A percentile compares a stretch with the other conserved stretches of the same genome.
Evolutionary conservation across 2,888 invertebrate species (phyloP).

Genomic region (Oligia fasciuncula): DNA sequence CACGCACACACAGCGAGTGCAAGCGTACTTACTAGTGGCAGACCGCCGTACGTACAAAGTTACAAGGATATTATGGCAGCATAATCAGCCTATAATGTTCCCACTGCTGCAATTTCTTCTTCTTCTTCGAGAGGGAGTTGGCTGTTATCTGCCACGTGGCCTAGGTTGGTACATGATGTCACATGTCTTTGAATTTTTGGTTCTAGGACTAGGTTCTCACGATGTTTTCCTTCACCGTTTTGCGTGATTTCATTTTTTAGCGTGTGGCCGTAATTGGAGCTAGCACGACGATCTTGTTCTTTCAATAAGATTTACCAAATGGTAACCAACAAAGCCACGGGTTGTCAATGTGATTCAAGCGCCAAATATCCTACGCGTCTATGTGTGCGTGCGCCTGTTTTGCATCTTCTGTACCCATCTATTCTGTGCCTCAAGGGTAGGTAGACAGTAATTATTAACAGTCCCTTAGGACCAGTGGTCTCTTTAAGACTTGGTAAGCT

Average conservation of each 20-base stretch:
- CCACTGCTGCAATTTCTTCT: too few relatives aligned
- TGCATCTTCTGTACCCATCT: conserved; percentile 8
- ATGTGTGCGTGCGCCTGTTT: not conserved
- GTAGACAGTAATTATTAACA: conserved; percentile 53
- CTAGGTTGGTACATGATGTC: too few relatives aligned
- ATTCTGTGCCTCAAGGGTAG: conserved; percentile 16
- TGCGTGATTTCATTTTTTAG: not conserved
- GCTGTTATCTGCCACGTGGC: too few relatives aligned
- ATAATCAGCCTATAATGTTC: not conserved
- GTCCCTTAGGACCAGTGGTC: conserved; percentile 49
- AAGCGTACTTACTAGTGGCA: not conserved
- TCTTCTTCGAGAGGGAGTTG: too few relatives aligned
- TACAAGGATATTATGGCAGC: not conserved
- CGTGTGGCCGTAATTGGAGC: not conserved
- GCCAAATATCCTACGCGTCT: not conserved
- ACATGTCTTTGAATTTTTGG: too few relatives aligned
- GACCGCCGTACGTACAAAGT: not conserved
- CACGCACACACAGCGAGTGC: not conserved
- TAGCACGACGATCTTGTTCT: not conserved
- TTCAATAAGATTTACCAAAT: not conserved
- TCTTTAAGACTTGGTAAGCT: conserved; percentile 48
- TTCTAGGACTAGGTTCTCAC: too few relatives aligned
- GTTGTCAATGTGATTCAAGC: not conserved
- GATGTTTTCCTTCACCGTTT: too few relatives aligned
- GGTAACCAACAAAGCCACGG: not conserved